phyloP scores from a whole-genome alignment of 2,113 vertebrate genomes.

The Ophiodon elongatus region DNA sequence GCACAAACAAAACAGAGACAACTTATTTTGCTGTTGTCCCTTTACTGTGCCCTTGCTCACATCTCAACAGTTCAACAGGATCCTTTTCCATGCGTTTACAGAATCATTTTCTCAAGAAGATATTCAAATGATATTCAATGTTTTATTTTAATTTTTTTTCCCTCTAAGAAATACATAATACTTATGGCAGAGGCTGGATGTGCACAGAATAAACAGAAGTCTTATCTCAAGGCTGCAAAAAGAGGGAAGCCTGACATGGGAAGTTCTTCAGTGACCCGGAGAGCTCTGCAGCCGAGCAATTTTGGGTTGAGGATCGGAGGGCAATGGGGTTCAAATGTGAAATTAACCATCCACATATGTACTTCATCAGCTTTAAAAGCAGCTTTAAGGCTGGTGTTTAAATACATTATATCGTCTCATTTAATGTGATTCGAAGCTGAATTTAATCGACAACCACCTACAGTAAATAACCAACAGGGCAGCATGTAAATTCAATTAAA shows the following conservation, averaged over 20 bases:
- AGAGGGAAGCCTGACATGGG: conserved; percentile 42
- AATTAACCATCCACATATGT: conserved; percentile 25
- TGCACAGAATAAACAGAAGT: conserved; percentile 26
- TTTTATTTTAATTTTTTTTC: conserved; percentile 1
- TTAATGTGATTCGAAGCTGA: not conserved
- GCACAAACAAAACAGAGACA: conserved; percentile 27
- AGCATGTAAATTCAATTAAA: conserved; percentile 39
- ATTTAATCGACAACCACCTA: conserved; percentile 25
- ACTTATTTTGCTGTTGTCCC: conserved; percentile 38
- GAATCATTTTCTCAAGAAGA: conserved; percentile 48
- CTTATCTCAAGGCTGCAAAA: conserved; percentile 68
- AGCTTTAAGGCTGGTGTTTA: not conserved
- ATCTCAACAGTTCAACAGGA: conserved; percentile 25
- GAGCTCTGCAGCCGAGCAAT: conserved; percentile 24
- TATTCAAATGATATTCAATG: conserved; percentile 61
- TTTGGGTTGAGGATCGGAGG: conserved; percentile 9
- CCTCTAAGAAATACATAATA: conserved; percentile 27
- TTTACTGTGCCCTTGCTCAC: conserved; percentile 33
- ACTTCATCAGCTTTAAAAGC: conserved; percentile 8
- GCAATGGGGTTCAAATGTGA: conserved; percentile 24
- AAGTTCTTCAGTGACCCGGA: conserved; percentile 29
- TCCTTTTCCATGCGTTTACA: conserved; percentile 45
- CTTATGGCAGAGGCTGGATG: conserved; percentile 34
- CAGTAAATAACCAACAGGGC: conserved; percentile 46
- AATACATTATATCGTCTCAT: conserved; percentile 6